These are phyloP conservation scores for Pelobates cultripes DNA, from an alignment of 2,797 vertebrate species.

Conservation along the genomic window DNA sequence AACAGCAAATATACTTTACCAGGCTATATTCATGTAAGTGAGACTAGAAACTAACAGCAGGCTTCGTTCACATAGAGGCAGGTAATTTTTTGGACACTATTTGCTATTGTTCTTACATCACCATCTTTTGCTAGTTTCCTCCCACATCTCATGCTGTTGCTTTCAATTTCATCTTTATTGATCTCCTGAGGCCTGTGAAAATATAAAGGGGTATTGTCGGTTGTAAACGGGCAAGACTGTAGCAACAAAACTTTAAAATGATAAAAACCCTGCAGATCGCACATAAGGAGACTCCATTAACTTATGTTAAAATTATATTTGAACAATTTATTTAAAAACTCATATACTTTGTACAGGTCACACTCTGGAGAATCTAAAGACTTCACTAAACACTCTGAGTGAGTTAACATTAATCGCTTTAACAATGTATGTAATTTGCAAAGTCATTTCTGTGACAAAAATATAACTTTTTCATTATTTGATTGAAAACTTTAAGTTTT, in stretches of 20 bases:
- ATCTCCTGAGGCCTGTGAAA: slow-evolving; percentile 88
- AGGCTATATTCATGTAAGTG: background rate
- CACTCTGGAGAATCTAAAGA: no score
- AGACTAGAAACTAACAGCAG: background rate
- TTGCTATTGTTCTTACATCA: slow-evolving; percentile 82
- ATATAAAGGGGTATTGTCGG: slow-evolving; percentile 20
- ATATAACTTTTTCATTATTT: no score
- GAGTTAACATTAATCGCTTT: no score
- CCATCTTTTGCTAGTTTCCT: slow-evolving; percentile 94
- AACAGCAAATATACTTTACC: no score
- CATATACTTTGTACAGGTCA: background rate
- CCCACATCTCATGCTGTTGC: slow-evolving; percentile 94
- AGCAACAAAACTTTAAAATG: background rate
- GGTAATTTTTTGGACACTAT: slow-evolving; percentile 1
- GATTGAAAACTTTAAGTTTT: no score
- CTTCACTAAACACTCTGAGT: no score
- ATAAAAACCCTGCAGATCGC: background rate
- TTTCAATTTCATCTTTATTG: slow-evolving; percentile 91
- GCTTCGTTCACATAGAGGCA: slow-evolving; percentile 9
- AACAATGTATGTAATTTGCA: no score
- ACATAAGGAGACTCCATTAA: background rate
- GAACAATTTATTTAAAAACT: background rate
- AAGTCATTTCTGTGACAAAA: no score
- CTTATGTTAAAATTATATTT: background rate
- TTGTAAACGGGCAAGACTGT: background rate